Evolutionary conservation across 2,797 vertebrate genomes (phyloP).

Genomic region (Mionectes olivaceus): DNA sequence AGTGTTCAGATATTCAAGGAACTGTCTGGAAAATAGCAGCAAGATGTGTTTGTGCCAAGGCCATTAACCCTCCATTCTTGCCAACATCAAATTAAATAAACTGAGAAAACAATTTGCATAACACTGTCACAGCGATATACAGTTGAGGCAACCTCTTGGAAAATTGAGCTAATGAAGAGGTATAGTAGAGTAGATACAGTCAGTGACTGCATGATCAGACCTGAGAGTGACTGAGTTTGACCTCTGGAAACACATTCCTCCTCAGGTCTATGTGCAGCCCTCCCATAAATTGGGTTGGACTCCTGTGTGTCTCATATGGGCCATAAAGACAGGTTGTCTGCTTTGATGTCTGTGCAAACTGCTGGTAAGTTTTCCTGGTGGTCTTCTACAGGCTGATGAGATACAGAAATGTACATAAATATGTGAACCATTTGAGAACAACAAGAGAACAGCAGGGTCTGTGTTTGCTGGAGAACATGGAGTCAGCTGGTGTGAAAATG

Average conservation of each 20-base stretch:
- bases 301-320: fast-evolving
- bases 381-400: not conserved
- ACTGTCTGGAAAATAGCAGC: conserved; percentile 47
- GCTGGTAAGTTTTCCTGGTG: not conserved
- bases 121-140: conserved; percentile 22
- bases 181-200: not conserved
- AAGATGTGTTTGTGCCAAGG: conserved; percentile 56
- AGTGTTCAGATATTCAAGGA: conserved; percentile 40
- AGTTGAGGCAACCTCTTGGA: conserved; percentile 46
- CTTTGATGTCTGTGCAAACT: not conserved
- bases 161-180: conserved; percentile 1
- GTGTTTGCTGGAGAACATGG: not conserved
- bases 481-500: not conserved
- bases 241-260: not conserved
- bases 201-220: not conserved
- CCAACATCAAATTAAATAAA: conserved; percentile 68
- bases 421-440: not conserved
- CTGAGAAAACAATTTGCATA: conserved; percentile 63
- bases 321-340: not conserved
- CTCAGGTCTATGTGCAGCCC: fast-evolving
- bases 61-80: conserved; percentile 64
- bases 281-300: not conserved
- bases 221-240: not conserved
- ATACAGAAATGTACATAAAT: not conserved
- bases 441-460: not conserved